phyloP scores from a whole-genome alignment of 2,888 invertebrate genomes.

The Therioaphis trifolii region DNA sequence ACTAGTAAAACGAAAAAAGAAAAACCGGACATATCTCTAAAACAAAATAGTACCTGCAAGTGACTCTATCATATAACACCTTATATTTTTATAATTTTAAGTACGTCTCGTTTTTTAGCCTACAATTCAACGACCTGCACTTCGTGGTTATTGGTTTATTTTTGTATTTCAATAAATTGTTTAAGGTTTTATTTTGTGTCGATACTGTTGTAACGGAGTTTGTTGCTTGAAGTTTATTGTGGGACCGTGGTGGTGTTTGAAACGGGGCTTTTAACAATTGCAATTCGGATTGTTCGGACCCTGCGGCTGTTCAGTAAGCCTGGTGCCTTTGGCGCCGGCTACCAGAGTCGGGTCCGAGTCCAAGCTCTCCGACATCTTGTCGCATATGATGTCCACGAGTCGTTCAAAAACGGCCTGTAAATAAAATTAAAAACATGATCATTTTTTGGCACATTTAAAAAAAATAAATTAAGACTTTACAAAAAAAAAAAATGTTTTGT shows the following conservation, averaged over 20 bases:
- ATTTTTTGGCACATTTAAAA: too few relatives aligned
- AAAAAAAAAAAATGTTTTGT: too few relatives aligned
- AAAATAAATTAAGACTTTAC: too few relatives aligned
- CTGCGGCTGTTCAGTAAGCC: constrained; percentile 91
- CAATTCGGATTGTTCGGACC: constrained; percentile 83
- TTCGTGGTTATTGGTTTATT: neutral
- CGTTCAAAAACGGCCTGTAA: constrained; percentile 94
- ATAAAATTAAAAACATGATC: constrained; percentile 1
- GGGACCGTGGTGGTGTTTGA: neutral
- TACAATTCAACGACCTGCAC: neutral
- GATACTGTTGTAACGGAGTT: neutral
- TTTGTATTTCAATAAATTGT: neutral
- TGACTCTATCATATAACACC: too few relatives aligned
- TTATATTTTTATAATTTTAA: neutral
- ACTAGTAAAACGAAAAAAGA: too few relatives aligned
- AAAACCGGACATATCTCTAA: neutral
- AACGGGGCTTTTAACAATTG: constrained; percentile 79
- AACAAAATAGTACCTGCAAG: constrained; percentile 32
- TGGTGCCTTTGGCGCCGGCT: constrained; percentile 76
- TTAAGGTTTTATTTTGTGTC: neutral
- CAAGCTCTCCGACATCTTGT: constrained; percentile 99
- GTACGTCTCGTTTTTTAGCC: neutral
- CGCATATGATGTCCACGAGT: constrained; percentile 99
- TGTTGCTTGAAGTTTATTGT: constrained; percentile 1
- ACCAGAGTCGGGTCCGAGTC: constrained; percentile 96